A percentile compares a stretch with the other conserved stretches of the same genome.
Conservation (phyloP, 2,797 vertebrate genomes). For the Leptoclinus maculatus region DNA sequence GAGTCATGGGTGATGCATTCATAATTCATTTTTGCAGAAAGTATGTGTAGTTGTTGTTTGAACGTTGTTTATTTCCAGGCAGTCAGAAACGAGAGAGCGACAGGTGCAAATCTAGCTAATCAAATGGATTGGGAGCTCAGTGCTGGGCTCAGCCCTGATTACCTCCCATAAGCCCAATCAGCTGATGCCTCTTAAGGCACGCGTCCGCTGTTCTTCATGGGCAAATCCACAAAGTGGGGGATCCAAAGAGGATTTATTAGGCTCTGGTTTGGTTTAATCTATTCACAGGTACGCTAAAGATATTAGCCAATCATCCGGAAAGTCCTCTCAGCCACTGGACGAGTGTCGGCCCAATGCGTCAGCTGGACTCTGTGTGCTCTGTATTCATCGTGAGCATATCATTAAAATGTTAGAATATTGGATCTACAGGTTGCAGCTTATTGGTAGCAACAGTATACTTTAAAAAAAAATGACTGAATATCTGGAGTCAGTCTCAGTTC, state of each 20-base stretch:
- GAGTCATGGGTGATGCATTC: not conserved
- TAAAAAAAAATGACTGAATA: not conserved
- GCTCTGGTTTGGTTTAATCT: constrained; percentile 75
- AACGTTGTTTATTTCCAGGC: constrained; percentile 12
- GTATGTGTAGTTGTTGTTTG: not conserved
- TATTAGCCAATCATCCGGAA: constrained; percentile 61
- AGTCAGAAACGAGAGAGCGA: constrained; percentile 36
- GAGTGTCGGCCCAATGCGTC: constrained; percentile 13
- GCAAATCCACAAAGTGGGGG: constrained; percentile 65
- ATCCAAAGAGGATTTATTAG: constrained; percentile 77
- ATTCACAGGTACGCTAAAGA: constrained; percentile 70
- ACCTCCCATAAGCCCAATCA: constrained; percentile 71
- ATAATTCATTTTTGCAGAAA: not conserved
- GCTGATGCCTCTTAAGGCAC: constrained; percentile 56
- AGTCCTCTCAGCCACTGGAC: constrained; percentile 11
- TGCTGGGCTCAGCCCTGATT: constrained; percentile 78
- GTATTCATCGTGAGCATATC: not conserved
- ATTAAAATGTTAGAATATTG: not conserved
- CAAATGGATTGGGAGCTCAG: constrained; percentile 76
- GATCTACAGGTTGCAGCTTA: not conserved
- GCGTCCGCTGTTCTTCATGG: constrained; percentile 51
- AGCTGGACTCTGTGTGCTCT: constrained; percentile 8
- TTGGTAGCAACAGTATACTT: not conserved
- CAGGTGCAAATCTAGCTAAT: constrained; percentile 77
- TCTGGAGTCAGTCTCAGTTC: constrained; percentile 10